Evolutionary conservation across 2,797 vertebrate genomes (phyloP).

Genomic region (Corythornis leucogaster): DNA sequence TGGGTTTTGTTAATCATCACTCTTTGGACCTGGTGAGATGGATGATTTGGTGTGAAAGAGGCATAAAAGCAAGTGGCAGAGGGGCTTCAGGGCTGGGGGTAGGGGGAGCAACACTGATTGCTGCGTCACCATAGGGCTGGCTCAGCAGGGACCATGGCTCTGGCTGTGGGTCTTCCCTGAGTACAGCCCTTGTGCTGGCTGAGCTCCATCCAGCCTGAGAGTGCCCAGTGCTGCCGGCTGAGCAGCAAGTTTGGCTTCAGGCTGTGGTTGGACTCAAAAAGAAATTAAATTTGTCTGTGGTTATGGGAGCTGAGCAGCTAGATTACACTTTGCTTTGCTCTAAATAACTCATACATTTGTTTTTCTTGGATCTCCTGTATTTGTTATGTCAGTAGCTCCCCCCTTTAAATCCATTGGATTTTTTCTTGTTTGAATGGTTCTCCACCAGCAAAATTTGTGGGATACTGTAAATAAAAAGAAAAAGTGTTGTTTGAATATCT

Average conservation of each 20-base stretch:
- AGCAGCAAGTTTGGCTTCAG: background rate
- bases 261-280: background rate
- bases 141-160: rapidly evolving
- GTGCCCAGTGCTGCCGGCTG: background rate
- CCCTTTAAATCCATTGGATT: background rate
- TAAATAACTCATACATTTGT: background rate
- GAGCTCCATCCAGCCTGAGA: background rate
- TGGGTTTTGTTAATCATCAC: background rate
- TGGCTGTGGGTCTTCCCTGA: background rate
- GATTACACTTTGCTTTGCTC: background rate
- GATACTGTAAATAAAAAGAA: background rate
- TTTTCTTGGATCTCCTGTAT: background rate
- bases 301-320: background rate
- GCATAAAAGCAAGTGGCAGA: background rate
- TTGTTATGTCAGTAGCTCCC: background rate
- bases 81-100: background rate
- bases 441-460: background rate
- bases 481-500: background rate
- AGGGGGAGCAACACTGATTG: background rate
- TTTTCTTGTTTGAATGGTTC: background rate
- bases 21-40: background rate
- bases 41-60: background rate
- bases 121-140: background rate
- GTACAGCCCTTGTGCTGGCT: background rate
- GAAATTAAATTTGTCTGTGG: background rate